phyloP scores from a whole-genome alignment of 2,113 vertebrate genomes.

The Antidorcas marsupialis region DNA sequence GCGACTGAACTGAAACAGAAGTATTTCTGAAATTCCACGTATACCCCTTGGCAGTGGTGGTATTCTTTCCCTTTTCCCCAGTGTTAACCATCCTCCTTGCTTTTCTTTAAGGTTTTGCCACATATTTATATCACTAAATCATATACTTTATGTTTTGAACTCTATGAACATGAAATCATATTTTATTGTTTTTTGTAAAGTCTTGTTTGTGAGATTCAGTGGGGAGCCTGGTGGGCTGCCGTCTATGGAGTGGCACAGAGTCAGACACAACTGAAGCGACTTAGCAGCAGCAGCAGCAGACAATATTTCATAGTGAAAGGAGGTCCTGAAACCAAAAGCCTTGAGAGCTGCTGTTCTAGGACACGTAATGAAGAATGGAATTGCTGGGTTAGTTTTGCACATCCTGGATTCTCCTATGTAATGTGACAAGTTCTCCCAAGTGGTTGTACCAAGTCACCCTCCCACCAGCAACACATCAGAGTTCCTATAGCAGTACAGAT shows the following conservation, averaged over 20 bases:
- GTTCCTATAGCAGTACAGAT: background rate
- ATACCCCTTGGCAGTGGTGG: background rate
- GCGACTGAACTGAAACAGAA: background rate
- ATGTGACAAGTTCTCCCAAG: background rate
- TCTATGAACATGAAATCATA: background rate
- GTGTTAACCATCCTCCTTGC: background rate
- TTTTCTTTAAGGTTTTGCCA: background rate
- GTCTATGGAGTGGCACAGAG: no score
- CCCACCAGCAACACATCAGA: background rate
- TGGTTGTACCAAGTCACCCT: background rate
- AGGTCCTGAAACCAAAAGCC: background rate
- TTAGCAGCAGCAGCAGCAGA: background rate
- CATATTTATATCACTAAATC: background rate
- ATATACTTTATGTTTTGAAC: background rate
- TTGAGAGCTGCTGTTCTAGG: background rate
- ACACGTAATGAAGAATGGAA: background rate
- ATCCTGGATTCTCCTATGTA: background rate
- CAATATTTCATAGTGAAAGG: constrained; percentile 6
- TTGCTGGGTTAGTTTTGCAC: background rate
- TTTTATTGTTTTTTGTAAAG: background rate
- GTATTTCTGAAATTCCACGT: background rate
- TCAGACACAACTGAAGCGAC: no score
- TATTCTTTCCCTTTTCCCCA: background rate
- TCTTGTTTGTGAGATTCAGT: background rate
- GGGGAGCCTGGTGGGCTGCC: no score